Conservation (phyloP, 2,888 invertebrate species). For the Venusia cambrica region DNA sequence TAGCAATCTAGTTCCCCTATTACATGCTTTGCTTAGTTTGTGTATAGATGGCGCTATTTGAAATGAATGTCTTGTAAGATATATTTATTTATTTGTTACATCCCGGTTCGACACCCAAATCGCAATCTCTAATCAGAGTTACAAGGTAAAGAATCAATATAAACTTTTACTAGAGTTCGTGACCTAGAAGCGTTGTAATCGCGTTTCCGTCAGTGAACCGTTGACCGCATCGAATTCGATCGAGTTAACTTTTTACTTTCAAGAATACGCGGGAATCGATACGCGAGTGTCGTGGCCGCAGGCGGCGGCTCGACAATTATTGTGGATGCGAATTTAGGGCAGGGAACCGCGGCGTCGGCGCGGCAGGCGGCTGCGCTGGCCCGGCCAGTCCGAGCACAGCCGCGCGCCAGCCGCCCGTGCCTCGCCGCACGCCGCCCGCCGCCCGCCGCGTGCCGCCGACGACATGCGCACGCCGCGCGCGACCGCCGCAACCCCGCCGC, state of each 20-base stretch:
- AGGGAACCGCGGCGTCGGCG: conserved; percentile 55
- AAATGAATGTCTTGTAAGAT: too few relatives aligned
- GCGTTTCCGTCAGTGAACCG: conserved; percentile 56
- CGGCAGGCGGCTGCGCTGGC: conserved; percentile 41
- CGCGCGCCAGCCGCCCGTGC: conserved; percentile 29
- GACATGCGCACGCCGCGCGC: conserved; percentile 27
- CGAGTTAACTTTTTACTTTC: conserved; percentile 75
- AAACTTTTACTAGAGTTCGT: conserved; percentile 58
- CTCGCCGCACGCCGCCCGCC: conserved; percentile 17
- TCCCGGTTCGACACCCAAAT: conserved; percentile 11
- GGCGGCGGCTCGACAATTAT: conserved; percentile 71
- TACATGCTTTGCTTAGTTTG: too few relatives aligned
- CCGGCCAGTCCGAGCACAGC: conserved; percentile 28
- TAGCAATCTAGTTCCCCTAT: too few relatives aligned
- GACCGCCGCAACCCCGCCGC: conserved; percentile 19
- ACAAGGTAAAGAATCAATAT: conserved; percentile 53
- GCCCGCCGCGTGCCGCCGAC: conserved; percentile 19
- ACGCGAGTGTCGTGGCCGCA: conserved; percentile 68
- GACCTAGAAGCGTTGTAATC: conserved; percentile 62
- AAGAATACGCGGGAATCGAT: conserved; percentile 70
- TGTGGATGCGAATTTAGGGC: conserved; percentile 76
- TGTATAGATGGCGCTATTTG: too few relatives aligned
- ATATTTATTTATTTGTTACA: conserved; percentile 7
- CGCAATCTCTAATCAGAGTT: conserved; percentile 26
- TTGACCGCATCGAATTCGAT: conserved; percentile 72